Evolutionary conservation across 2,113 vertebrate genomes (phyloP).

Genomic region (Ammospiza caudacuta): DNA sequence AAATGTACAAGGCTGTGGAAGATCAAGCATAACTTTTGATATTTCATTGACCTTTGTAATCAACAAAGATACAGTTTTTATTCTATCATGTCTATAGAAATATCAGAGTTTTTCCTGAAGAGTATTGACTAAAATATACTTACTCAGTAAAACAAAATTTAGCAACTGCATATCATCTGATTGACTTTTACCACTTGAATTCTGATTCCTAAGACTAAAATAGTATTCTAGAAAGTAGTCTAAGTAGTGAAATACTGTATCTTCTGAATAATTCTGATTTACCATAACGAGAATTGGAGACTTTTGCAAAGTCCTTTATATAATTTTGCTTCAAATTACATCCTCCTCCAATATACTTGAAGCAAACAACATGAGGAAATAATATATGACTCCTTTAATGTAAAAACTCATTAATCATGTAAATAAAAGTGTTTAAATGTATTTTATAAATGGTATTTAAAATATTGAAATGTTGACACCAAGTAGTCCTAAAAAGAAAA

Average conservation of each 20-base stretch:
- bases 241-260: neutral
- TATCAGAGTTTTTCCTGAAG: neutral
- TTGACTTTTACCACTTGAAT: neutral
- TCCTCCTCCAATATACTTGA: neutral
- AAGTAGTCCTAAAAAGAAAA: neutral
- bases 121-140: neutral
- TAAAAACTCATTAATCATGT: neutral
- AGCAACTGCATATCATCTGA: neutral
- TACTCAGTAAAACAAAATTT: neutral
- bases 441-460: neutral
- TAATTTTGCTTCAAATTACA: neutral
- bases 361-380: neutral
- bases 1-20: neutral
- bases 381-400: neutral
- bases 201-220: neutral
- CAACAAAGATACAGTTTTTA: neutral
- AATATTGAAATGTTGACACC: neutral
- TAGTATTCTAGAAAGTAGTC: neutral
- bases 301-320: neutral
- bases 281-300: neutral
- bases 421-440: neutral
- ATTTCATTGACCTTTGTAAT: neutral
- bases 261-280: neutral
- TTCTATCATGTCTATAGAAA: neutral
- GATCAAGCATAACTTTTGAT: neutral